Evolutionary conservation across 2,888 invertebrate species (phyloP), one percentile per base, ranked within the genome.

Genomic region (Eilema sororculum): DNA sequence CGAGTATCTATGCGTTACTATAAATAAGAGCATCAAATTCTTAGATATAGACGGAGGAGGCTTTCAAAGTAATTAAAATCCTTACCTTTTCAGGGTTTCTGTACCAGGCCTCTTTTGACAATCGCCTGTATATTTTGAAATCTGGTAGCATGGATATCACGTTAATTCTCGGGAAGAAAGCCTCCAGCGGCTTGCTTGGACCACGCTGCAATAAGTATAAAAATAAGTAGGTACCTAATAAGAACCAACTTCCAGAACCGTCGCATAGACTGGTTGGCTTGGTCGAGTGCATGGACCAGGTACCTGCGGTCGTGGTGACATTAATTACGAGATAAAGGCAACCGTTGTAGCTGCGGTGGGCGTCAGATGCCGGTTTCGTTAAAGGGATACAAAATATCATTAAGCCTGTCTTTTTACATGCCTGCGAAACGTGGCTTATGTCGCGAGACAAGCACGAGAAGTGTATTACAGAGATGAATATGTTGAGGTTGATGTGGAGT

Each of bases 101-200:
- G 81, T 94, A 95, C 89, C 90, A 91, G 0, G 67, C 73, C 24
- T 95, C 93, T 75, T 95, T 85, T 0, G 94, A 94, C 37, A 90
- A 67, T 33, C 94, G 84, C 72, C 79, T 89, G 79, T 94, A 94
- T 3, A 91, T 60, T 77, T 93, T 95, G 79, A 87, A 90, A 0
- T 85, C 82, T 0, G 94, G 93, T 12, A 81, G 24, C 8, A 25
- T 72, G 33, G 86, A 76, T 0, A 95, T 86, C 24, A 86, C 65
- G 25, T 87, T 86, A 71, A 95, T 86, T 56, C 94, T 86, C 1
- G 89, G 89, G 72, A 94, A n/a, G 25, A 95, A 74, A 0, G 75
- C 75, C 0, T 88, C 86, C 8, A 95, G 69, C 0, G 91, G 89
- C 62, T 82, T 89, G 52, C 81, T 62, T 57, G 80, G 76, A 3